Evolutionary conservation across 2,888 invertebrate species (phyloP).

Genomic region (Aleiodes leptofemur): DNA sequence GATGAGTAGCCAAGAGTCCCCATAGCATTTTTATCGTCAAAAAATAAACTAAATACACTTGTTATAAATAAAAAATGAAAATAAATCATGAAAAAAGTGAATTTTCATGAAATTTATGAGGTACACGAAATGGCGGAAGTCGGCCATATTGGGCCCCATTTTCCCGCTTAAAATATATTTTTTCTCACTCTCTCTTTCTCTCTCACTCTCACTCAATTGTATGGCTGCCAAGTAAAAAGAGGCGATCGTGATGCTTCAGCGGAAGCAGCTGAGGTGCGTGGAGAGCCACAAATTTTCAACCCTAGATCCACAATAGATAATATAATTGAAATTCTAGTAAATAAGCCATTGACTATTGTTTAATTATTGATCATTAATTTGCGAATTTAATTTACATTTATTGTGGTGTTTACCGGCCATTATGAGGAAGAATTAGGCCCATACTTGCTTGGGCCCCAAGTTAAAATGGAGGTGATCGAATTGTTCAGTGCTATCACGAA

Average conservation of each 20-base stretch:
- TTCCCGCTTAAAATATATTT: slow-evolving; percentile 41
- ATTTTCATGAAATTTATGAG: neutral
- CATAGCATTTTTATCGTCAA: neutral
- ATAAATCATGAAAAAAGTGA: neutral
- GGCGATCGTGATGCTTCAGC: slow-evolving; percentile 16
- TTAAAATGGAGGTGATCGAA: slow-evolving; percentile 31
- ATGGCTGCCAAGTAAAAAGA: neutral
- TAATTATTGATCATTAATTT: slow-evolving; percentile 24
- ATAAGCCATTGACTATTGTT: neutral
- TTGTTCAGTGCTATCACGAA: slow-evolving; percentile 11
- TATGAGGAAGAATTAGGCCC: slow-evolving; percentile 17
- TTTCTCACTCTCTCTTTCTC: too few species aligned
- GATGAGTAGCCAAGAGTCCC: slow-evolving; percentile 13
- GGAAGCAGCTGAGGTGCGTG: slow-evolving; percentile 33
- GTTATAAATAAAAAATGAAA: neutral
- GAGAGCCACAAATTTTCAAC: slow-evolving; percentile 13
- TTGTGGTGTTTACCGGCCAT: slow-evolving; percentile 9
- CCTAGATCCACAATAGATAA: neutral
- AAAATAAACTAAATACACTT: neutral
- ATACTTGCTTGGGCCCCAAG: slow-evolving; percentile 9
- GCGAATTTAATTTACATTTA: neutral
- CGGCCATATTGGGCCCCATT: slow-evolving; percentile 7
- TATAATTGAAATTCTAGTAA: neutral
- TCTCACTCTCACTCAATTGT: neutral
- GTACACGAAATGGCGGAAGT: neutral